phyloP scores from a whole-genome alignment of 2,797 vertebrate species.

The Triplophysa yarkandensis region DNA sequence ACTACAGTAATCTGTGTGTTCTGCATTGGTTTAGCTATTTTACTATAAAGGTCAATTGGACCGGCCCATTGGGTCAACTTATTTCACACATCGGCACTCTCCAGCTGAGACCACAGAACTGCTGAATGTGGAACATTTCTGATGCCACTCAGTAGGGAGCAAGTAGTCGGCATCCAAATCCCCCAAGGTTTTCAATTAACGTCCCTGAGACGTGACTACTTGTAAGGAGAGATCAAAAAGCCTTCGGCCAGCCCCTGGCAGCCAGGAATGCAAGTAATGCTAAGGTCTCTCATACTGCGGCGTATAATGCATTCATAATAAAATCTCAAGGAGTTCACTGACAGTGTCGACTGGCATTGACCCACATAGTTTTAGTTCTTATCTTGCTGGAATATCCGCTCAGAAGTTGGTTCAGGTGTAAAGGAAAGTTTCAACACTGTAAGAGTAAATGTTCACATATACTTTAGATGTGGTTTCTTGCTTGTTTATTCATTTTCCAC shows the following conservation, averaged over 20 bases:
- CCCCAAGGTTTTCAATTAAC: constrained; percentile 64
- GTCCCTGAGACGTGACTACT: constrained; percentile 49
- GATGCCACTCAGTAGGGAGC: constrained; percentile 51
- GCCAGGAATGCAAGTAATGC: constrained; percentile 63
- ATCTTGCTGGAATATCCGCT: constrained; percentile 19
- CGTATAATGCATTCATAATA: constrained; percentile 53
- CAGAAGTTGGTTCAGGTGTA: constrained; percentile 36
- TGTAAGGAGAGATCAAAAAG: constrained; percentile 63
- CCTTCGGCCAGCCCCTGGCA: constrained; percentile 46
- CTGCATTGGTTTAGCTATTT: constrained; percentile 27
- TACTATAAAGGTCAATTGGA: constrained; percentile 38
- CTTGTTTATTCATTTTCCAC: constrained; percentile 2
- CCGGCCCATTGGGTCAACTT: constrained; percentile 21
- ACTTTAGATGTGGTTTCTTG: neutral
- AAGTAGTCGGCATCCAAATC: constrained; percentile 57
- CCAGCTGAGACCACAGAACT: constrained; percentile 43
- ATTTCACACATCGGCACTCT: constrained; percentile 17
- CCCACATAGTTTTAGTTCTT: constrained; percentile 42
- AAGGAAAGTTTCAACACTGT: constrained; percentile 2
- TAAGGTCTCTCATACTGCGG: constrained; percentile 44
- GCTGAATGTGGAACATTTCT: constrained; percentile 58
- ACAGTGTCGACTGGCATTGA: constrained; percentile 41
- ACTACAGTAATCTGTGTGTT: constrained; percentile 30
- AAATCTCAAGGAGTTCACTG: constrained; percentile 55
- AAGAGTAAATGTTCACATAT: constrained; percentile 1